Conservation (phyloP, 2,888 invertebrate genomes). For the Hypsopygia costalis region DNA sequence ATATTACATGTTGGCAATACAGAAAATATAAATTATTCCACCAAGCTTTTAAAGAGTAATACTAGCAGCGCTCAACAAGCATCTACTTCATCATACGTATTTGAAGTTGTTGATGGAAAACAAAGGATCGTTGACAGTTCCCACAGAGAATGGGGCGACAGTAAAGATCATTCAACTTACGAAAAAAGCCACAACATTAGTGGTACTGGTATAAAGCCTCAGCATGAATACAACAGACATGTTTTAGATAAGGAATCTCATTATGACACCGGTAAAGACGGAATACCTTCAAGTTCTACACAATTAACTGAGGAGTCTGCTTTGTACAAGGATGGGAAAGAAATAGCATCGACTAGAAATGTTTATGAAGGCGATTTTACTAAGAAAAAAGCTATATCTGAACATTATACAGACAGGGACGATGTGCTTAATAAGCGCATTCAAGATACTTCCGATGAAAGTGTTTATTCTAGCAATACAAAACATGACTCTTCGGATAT, state of each 20-base stretch:
- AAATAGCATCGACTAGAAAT: slow-evolving; percentile 64
- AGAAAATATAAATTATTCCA: slow-evolving; percentile 65
- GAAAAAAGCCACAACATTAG: slow-evolving; percentile 77
- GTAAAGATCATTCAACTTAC: slow-evolving; percentile 67
- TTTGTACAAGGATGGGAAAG: slow-evolving; percentile 66
- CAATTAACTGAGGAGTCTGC: slow-evolving; percentile 63
- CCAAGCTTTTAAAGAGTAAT: slow-evolving; percentile 76
- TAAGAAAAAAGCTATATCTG: slow-evolving; percentile 63
- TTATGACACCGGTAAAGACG: slow-evolving; percentile 80
- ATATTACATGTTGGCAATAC: slow-evolving; percentile 60
- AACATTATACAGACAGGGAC: slow-evolving; percentile 43
- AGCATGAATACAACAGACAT: slow-evolving; percentile 79
- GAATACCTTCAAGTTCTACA: slow-evolving; percentile 67
- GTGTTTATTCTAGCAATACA: slow-evolving; percentile 35
- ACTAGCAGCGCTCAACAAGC: slow-evolving; percentile 81
- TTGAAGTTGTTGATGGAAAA: slow-evolving; percentile 83
- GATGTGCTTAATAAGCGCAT: slow-evolving; percentile 45
- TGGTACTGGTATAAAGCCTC: slow-evolving; percentile 78
- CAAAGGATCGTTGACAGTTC: slow-evolving; percentile 80
- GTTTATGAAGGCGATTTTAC: slow-evolving; percentile 69
- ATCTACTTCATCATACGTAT: slow-evolving; percentile 82
- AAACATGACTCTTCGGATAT: slow-evolving; percentile 42
- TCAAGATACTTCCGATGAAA: slow-evolving; percentile 40
- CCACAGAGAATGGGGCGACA: slow-evolving; percentile 81
- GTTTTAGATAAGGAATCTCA: slow-evolving; percentile 76